A percentile compares a stretch with the other conserved stretches of the same genome.
These are phyloP conservation scores for Leptopilina drosophilae DNA, from an alignment of 2,888 invertebrate genomes.

Conservation along the genomic window DNA sequence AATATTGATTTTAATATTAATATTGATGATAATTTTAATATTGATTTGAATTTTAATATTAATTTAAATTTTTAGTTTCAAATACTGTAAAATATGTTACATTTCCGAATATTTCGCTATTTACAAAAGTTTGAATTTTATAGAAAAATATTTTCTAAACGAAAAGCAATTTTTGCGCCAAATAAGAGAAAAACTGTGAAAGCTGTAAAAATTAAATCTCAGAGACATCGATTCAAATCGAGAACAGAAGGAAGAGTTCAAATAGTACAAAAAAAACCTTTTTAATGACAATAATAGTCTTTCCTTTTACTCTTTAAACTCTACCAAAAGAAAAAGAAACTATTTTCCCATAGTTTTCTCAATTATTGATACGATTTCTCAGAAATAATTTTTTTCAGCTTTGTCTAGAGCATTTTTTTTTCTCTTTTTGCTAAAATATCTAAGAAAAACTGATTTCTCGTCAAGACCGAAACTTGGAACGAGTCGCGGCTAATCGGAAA, in stretches of 20 bases:
- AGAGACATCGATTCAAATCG: conserved; percentile 6
- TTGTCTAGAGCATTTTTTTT: neutral
- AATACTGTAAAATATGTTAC: no score
- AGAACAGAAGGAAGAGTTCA: conserved; percentile 28
- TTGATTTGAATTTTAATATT: no score
- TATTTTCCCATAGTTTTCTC: conserved; percentile 8
- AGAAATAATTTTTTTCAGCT: conserved; percentile 23
- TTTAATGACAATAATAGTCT: conserved; percentile 34
- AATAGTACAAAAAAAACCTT: conserved; percentile 32
- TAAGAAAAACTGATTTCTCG: conserved; percentile 14
- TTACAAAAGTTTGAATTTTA: no score
- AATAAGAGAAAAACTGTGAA: neutral
- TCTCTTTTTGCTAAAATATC: no score
- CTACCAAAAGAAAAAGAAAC: conserved; percentile 9
- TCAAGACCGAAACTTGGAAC: conserved; percentile 18
- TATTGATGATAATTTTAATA: no score
- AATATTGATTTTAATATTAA: no score
- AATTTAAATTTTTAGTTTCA: no score
- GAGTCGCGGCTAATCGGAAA: conserved; percentile 38
- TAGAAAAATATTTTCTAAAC: no score
- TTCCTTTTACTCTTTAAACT: conserved; percentile 31
- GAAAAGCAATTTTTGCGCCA: no score
- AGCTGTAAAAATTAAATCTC: conserved; percentile 23
- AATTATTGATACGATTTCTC: neutral
- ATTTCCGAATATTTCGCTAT: no score